A percentile compares a stretch with the other conserved stretches of the same genome.
Evolutionary conservation across 2,113 vertebrate genomes (phyloP).

Genomic region (Actenoides lindsayi): DNA sequence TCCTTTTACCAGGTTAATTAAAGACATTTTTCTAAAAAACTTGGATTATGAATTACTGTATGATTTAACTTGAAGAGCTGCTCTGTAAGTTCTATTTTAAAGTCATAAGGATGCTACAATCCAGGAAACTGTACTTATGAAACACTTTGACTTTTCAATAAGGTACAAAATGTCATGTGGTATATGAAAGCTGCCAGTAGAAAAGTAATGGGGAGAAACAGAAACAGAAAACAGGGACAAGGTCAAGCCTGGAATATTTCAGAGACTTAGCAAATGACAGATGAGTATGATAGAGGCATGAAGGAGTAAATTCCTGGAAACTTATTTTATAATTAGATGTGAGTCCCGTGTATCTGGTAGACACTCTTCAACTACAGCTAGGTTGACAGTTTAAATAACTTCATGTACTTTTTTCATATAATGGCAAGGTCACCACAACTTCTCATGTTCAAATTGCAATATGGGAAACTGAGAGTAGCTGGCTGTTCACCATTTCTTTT

Average conservation of each 20-base stretch:
- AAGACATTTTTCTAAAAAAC: neutral
- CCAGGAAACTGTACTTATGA: constrained; percentile 37
- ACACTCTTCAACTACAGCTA: neutral
- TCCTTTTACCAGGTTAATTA: neutral
- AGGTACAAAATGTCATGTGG: neutral
- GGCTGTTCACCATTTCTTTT: neutral
- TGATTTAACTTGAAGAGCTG: constrained; percentile 2
- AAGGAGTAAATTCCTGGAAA: constrained; percentile 25
- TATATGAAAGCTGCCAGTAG: neutral
- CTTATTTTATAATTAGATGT: neutral
- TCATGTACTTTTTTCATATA: neutral
- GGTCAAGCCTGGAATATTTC: constrained; percentile 64
- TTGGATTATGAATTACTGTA: neutral
- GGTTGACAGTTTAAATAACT: neutral
- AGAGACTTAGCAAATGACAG: constrained; percentile 36
- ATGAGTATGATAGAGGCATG: neutral
- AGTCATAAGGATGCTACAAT: constrained; percentile 13
- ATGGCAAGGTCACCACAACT: neutral
- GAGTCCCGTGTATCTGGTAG: neutral
- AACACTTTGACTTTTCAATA: constrained; percentile 26
- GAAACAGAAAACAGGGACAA: constrained; percentile 50
- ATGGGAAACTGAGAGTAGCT: neutral
- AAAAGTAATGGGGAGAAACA: constrained; percentile 23
- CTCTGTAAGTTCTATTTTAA: neutral
- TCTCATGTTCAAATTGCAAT: neutral